Percentiles rank a stretch among this genome's conserved stretches.
Evolutionary conservation across 2,113 vertebrate species (phyloP).

Genomic region (Plotosus lineatus): DNA sequence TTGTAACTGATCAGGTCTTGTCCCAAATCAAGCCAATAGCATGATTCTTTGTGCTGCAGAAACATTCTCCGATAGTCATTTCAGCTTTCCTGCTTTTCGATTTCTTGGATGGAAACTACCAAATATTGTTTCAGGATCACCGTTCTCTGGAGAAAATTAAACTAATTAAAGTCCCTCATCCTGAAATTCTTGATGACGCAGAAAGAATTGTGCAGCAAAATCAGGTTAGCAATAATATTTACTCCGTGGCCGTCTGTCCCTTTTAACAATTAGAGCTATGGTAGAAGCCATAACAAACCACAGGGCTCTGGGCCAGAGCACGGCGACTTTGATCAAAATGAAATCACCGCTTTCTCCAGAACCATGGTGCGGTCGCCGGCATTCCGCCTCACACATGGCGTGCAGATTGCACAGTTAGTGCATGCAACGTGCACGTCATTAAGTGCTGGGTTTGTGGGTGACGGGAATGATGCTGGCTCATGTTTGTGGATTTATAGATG

Average conservation of each 20-base stretch:
- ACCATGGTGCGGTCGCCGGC: conserved; percentile 54
- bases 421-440: conserved; percentile 23
- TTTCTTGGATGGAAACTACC: neutral
- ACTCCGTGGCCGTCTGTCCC: conserved; percentile 49
- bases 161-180: conserved; percentile 37
- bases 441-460: neutral
- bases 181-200: conserved; percentile 53
- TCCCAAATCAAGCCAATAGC: neutral
- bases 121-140: conserved; percentile 16
- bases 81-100: neutral
- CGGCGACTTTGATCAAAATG: conserved; percentile 63
- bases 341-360: conserved; percentile 65
- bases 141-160: conserved; percentile 27
- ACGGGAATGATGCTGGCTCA: conserved; percentile 17
- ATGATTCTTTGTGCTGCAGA: neutral
- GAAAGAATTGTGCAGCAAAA: conserved; percentile 55
- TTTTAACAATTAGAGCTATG: conserved; percentile 58
- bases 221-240: conserved; percentile 66
- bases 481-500: neutral
- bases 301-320: conserved; percentile 34
- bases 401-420: conserved; percentile 56
- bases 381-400: conserved; percentile 59
- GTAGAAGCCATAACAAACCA: conserved; percentile 66
- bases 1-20: neutral
- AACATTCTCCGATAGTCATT: neutral